Percentiles rank a stretch among this genome's conserved stretches.
These are phyloP conservation scores for Thunnus albacares DNA, from an alignment of 2,797 vertebrate genomes.

Conservation along the genomic window DNA sequence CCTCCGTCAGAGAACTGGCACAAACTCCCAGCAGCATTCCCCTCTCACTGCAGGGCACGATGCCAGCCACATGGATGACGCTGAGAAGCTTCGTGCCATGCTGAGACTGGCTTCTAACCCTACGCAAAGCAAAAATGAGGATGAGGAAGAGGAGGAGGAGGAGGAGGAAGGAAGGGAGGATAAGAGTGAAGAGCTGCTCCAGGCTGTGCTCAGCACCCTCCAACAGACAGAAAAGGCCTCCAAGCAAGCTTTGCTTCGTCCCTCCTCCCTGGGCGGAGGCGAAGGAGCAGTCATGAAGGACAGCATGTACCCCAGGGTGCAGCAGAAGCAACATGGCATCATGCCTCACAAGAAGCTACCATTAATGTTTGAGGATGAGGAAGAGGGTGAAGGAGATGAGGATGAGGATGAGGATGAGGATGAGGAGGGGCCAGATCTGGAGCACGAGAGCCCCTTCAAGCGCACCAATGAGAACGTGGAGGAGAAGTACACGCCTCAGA, in stretches of 20 bases:
- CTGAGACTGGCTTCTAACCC: constrained; percentile 66
- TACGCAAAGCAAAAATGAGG: constrained; percentile 48
- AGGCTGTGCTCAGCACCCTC: constrained; percentile 91
- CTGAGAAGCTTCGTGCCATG: constrained; percentile 77
- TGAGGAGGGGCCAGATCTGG: constrained; percentile 16
- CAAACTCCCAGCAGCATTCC: constrained; percentile 76
- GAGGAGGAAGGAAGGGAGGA: constrained; percentile 83
- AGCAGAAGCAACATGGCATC: constrained; percentile 72
- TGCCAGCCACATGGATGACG: constrained; percentile 58
- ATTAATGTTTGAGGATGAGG: constrained; percentile 89
- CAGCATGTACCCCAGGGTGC: constrained; percentile 27
- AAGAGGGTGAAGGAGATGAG: constrained; percentile 84
- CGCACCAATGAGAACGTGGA: constrained; percentile 96
- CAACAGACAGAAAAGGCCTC: constrained; percentile 88
- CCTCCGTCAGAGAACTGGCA: constrained; percentile 88
- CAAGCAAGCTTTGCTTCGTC: constrained; percentile 74
- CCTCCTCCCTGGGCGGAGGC: constrained; percentile 17
- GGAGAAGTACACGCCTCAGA: constrained; percentile 96
- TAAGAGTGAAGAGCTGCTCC: constrained; percentile 90
- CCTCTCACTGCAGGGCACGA: constrained; percentile 77
- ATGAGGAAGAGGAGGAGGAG: constrained; percentile 76
- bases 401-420: constrained; percentile 43
- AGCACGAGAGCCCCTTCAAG: constrained; percentile 88
- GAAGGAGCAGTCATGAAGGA: constrained; percentile 22
- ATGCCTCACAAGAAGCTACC: constrained; percentile 86